A percentile compares a stretch with the other conserved stretches of the same genome.
These are phyloP conservation scores for Diarsia rubi DNA, from an alignment of 2,888 invertebrate genomes.

Conservation along the genomic window DNA sequence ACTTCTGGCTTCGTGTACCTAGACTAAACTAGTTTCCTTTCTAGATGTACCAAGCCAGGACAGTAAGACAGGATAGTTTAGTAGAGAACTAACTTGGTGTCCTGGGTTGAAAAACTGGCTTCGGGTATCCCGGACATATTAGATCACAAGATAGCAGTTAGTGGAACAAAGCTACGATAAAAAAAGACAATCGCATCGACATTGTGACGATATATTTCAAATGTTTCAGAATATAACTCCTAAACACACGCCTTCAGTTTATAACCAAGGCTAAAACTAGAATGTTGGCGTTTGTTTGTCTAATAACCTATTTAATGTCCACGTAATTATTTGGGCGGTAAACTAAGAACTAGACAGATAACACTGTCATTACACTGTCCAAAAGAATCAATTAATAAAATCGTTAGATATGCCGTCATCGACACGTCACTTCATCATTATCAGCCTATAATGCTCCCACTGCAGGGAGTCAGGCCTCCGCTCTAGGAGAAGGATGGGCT, in stretches of 20 bases:
- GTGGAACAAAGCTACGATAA: neutral
- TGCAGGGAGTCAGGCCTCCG: too few species aligned
- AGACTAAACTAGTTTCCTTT: too few species aligned
- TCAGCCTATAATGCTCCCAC: too few species aligned
- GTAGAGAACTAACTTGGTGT: too few species aligned
- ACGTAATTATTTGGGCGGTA: slow-evolving; percentile 14
- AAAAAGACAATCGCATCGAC: neutral
- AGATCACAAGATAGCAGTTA: neutral
- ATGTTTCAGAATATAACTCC: slow-evolving; percentile 13
- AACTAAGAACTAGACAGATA: neutral
- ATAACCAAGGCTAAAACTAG: slow-evolving; percentile 43
- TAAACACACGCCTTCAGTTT: neutral
- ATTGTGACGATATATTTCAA: slow-evolving; percentile 13
- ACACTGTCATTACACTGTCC: neutral
- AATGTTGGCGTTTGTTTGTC: slow-evolving; percentile 23
- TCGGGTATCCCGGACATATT: too few species aligned
- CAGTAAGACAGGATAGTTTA: too few species aligned
- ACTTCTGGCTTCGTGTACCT: too few species aligned
- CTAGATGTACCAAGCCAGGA: too few species aligned
- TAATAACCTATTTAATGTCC: slow-evolving; percentile 7
- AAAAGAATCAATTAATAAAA: neutral
- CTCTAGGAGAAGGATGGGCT: too few species aligned
- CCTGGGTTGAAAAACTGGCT: too few species aligned
- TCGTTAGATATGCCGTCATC: neutral
- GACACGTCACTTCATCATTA: neutral